Conservation (phyloP, 2,888 invertebrate species). For the Entomobrya proxima region DNA sequence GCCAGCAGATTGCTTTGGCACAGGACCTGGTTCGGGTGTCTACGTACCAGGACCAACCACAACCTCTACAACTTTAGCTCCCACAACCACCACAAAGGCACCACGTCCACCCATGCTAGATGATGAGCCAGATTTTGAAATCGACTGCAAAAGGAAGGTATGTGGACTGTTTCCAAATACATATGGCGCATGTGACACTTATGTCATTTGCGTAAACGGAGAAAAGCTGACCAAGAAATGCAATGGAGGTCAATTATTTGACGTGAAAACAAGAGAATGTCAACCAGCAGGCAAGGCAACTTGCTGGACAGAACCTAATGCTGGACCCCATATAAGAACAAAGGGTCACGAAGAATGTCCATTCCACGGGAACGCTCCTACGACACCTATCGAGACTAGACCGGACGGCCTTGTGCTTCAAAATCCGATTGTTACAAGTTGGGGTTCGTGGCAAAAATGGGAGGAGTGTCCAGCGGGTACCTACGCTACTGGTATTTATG, state of each 20-base stretch:
- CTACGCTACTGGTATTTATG: constrained; percentile 67
- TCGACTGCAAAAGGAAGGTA: constrained; percentile 46
- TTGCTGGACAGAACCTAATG: constrained; percentile 65
- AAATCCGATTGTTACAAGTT: constrained; percentile 65
- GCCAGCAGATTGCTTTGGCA: constrained; percentile 16
- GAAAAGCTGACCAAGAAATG: constrained; percentile 58
- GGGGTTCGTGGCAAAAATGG: constrained; percentile 65
- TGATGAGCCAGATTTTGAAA: constrained; percentile 74
- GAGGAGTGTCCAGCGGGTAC: constrained; percentile 51
- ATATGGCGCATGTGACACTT: constrained; percentile 62
- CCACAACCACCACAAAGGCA: constrained; percentile 5
- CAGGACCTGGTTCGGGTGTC: neutral
- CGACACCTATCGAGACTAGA: neutral
- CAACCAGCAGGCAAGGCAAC: constrained; percentile 45
- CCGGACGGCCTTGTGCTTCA: constrained; percentile 12
- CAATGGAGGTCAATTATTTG: constrained; percentile 68
- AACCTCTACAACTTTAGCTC: neutral
- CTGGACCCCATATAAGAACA: constrained; percentile 9
- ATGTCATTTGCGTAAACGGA: constrained; percentile 53
- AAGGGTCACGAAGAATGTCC: constrained; percentile 23
- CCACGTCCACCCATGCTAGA: constrained; percentile 36
- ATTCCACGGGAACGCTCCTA: constrained; percentile 43
- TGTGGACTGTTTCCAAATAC: constrained; percentile 70
- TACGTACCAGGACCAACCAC: neutral
- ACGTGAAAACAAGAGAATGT: constrained; percentile 64